A percentile compares a stretch with the other conserved stretches of the same genome.
Conservation (phyloP, 2,888 invertebrate genomes). For the Clostera curtula region DNA sequence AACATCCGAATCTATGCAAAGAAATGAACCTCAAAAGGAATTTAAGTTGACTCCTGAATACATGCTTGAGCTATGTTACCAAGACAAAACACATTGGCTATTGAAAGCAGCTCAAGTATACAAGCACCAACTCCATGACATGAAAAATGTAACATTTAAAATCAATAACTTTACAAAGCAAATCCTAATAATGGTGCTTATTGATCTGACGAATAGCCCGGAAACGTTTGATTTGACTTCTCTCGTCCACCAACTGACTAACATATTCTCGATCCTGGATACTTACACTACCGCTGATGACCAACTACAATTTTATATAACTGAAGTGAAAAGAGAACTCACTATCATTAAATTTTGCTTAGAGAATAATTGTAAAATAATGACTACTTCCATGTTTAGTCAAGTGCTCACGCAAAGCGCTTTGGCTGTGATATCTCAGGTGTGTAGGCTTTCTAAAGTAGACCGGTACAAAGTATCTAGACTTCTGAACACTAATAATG, state of each 20-base stretch:
- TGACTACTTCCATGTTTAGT: slow-evolving; percentile 65
- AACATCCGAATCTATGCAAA: slow-evolving; percentile 50
- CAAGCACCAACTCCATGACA: slow-evolving; percentile 58
- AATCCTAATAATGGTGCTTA: slow-evolving; percentile 65
- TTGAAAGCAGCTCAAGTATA: slow-evolving; percentile 63
- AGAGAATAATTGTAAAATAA: slow-evolving; percentile 66
- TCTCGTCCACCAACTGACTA: slow-evolving; percentile 58
- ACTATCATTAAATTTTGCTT: slow-evolving; percentile 67
- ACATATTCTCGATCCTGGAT: slow-evolving; percentile 65
- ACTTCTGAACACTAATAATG: slow-evolving; percentile 60
- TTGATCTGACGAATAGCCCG: slow-evolving; percentile 63
- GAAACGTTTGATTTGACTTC: slow-evolving; percentile 63
- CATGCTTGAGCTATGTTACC: slow-evolving; percentile 68
- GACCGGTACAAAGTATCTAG: slow-evolving; percentile 69
- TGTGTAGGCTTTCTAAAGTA: slow-evolving; percentile 62
- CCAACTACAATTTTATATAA: slow-evolving; percentile 62
- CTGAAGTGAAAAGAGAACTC: slow-evolving; percentile 65
- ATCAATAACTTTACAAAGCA: slow-evolving; percentile 69
- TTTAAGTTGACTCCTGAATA: slow-evolving; percentile 66
- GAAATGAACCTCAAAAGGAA: slow-evolving; percentile 55
- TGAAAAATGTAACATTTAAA: slow-evolving; percentile 65
- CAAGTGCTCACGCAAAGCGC: slow-evolving; percentile 64
- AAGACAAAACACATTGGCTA: slow-evolving; percentile 65
- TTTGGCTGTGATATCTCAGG: slow-evolving; percentile 67
- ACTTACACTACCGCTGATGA: slow-evolving; percentile 57